Base-by-base conservation (phyloP, 2,888 invertebrate species). In the Hyles lineata region DNA sequence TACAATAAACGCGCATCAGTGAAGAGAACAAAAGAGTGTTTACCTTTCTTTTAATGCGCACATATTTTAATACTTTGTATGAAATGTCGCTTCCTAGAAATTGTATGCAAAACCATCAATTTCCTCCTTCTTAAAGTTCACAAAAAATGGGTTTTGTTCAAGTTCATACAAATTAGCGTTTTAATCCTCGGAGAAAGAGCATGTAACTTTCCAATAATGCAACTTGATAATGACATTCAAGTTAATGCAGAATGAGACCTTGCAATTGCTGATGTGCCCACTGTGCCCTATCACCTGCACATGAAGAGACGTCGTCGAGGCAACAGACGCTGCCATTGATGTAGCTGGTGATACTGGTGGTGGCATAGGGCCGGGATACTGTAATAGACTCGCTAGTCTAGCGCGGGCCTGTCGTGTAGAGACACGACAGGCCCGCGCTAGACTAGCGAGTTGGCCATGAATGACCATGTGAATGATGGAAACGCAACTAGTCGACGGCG, bases 61-160 rank as follows among this genome's bases (percentile, higher is more conserved):
- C 29, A 61, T 29, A 61, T 6, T 61, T 25, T 62, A 62, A 62
- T 62, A 32, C 32, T 43, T 67, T 67, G 21, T 25, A 50, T 50
- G 67, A 67, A 67, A 67, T 43, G 50, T 25, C 50, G 67, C 67
- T 67, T 67, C 67, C 67, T 67, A 67, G 67, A 67, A 67, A 23
- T 67, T 67, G 43, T 23, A 19, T 23, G 43, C 9, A n/a, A 2
- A n/a, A 62, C n/a, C 62, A 19, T 62, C 62, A 62, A 67, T 67
- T 67, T 67, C 67, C 67, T 67, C 67, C 17, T 67, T 67, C 43
- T 43, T 23, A 67, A 67, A 67, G 67, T 67, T 67, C 67, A 67
- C 23, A 43, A 50, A 3, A 43, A 43, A 50, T 43, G 23, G 6
- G 21, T 43, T n/a, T 32, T 15, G 15, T 50, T 23, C 15, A 67